Evolutionary conservation across 2,113 vertebrate genomes (phyloP).

Genomic region (Syngnathus scovelli): DNA sequence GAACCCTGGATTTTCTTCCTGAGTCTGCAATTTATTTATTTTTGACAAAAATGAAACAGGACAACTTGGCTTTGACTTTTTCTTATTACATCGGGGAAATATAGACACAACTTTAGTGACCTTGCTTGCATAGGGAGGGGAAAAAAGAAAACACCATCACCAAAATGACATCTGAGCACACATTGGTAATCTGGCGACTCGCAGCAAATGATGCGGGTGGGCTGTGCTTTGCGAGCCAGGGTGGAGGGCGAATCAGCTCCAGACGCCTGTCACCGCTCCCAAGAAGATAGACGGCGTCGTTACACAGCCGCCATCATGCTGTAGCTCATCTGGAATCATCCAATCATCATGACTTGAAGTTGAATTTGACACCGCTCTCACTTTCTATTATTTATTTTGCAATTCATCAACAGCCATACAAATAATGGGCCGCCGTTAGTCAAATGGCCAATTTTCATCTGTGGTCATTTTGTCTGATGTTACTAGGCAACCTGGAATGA

Average conservation of each 20-base stretch:
- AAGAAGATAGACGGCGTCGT: conserved; percentile 70
- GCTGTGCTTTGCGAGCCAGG: conserved; percentile 49
- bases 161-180: conserved; percentile 58
- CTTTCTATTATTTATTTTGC: conserved; percentile 3
- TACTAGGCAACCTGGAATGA: background rate
- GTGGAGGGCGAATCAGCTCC: conserved; percentile 48
- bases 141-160: conserved; percentile 27
- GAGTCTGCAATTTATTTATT: conserved; percentile 3
- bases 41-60: conserved; percentile 2
- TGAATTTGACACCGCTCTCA: background rate
- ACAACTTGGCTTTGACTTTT: background rate
- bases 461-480: background rate
- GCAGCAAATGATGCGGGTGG: conserved; percentile 61
- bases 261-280: conserved; percentile 65
- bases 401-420: background rate
- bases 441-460: background rate
- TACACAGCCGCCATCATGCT: conserved; percentile 58
- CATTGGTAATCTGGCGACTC: conserved; percentile 60
- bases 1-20: conserved; percentile 16
- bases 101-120: conserved; percentile 9
- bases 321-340: conserved; percentile 55
- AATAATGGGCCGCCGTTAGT: background rate
- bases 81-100: background rate
- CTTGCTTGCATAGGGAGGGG: conserved; percentile 14
- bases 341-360: background rate